phyloP scores from a whole-genome alignment of 2,888 invertebrate genomes.

The Eretmocerus hayati region DNA sequence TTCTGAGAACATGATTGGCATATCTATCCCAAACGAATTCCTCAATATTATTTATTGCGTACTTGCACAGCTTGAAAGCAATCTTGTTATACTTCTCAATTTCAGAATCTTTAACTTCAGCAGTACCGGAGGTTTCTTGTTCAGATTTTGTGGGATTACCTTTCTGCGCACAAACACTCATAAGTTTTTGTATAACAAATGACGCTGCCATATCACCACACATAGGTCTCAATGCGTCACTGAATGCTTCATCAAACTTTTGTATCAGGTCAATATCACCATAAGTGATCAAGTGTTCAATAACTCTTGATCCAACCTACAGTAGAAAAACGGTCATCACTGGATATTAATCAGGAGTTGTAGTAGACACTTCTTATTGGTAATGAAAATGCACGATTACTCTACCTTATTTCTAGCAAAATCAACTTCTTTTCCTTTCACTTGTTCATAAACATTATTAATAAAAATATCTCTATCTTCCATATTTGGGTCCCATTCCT shows the following conservation, averaged over 20 bases:
- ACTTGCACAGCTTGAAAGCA: constrained; percentile 65
- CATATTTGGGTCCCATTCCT: constrained; percentile 54
- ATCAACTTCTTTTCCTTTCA: constrained; percentile 62
- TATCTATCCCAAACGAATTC: constrained; percentile 74
- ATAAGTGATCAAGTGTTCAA: constrained; percentile 68
- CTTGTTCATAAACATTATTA: constrained; percentile 69
- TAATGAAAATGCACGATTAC: not conserved
- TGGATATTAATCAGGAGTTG: not conserved
- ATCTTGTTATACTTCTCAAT: constrained; percentile 57
- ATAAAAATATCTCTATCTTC: constrained; percentile 70
- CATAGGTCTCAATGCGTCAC: constrained; percentile 60
- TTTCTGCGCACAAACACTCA: constrained; percentile 53
- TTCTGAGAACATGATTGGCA: constrained; percentile 70
- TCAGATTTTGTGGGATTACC: constrained; percentile 39
- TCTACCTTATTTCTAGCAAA: constrained; percentile 64
- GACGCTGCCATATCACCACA: constrained; percentile 73
- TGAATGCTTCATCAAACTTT: constrained; percentile 57
- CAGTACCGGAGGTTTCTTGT: constrained; percentile 9
- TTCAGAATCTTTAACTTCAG: constrained; percentile 25
- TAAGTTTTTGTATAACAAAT: constrained; percentile 68
- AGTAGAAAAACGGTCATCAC: not conserved
- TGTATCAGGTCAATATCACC: constrained; percentile 58
- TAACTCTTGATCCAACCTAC: constrained; percentile 62
- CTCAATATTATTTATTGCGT: constrained; percentile 75
- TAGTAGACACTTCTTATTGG: not conserved